Percentiles rank a stretch among this genome's conserved stretches.
Conservation (phyloP, 2,113 vertebrate genomes). For the Rattus norvegicus region GRCr8 NC_086027.1:118643501-118644000, state of each 20-base stretch:
- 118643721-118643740: not conserved
- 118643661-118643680: not conserved
- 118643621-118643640: conserved; percentile 23
- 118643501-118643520: not conserved
- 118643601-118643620: not conserved
- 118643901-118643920: not conserved
- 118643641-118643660: not conserved
- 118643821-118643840: not conserved
- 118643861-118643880: not conserved
- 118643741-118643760: not conserved
- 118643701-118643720: not conserved
- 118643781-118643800: not conserved
- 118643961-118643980: not conserved
- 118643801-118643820: not conserved
- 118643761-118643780: not conserved
- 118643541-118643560: not conserved
- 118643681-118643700: not conserved
- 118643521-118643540: not conserved
- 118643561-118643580: not conserved
- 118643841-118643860: not conserved
- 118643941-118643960: not conserved
- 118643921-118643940: not conserved
- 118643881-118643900: not conserved
- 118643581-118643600: not conserved
- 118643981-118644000: conserved; percentile 20